Evolutionary conservation across 2,888 invertebrate species (phyloP), one percentile per base, ranked within the genome.

Genomic region (Laspeyria flexula): DNA sequence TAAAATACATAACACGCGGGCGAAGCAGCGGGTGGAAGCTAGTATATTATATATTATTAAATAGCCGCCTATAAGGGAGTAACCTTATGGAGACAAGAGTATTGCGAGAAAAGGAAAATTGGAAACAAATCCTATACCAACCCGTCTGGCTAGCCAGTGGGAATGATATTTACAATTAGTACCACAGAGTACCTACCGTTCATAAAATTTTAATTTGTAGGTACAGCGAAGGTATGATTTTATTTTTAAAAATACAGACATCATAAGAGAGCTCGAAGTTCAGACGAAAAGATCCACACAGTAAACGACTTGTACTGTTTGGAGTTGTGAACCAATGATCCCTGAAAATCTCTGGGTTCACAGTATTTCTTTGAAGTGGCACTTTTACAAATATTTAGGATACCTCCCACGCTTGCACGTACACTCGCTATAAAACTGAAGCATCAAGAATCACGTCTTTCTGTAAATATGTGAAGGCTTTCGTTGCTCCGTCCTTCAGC

Each of bases 391-490:
- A 50, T 50, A 40, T 44, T 50, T 44, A 39, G 34, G n/a, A 40
- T 50, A 15, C 31, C 43, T 7, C 12, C n/a, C 21, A 29, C 21
- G 11, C 39, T 34, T 33, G 40, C 50, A 43, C 50, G 50, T 49
- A 39, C 50, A 23, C 23, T 34, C 34, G 40, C 27, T 29, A 44
- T 50, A 40, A 42, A 45, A 38, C 11, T 42, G 9, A 40, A 35
- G 37, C 40, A 35, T 51, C 23, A 13, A 38, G 37, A 51, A 45
- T 45, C 42, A 51, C 44, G 41, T 45, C 38, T 33, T 1, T 15
- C 31, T 15, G 33, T 27, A 34, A 40, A 33, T 25, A 25, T 34
- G 16, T 33, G 21, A 12, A 33, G 33, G 39, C 11, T 21, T 21
- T 21, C 5, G 9, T 7, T 6, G 5, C 7, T 34, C n/a, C 6